These are phyloP conservation scores for Craterocephalus amniculus DNA, from an alignment of 2,797 vertebrate genomes.

Conservation along the genomic window DNA sequence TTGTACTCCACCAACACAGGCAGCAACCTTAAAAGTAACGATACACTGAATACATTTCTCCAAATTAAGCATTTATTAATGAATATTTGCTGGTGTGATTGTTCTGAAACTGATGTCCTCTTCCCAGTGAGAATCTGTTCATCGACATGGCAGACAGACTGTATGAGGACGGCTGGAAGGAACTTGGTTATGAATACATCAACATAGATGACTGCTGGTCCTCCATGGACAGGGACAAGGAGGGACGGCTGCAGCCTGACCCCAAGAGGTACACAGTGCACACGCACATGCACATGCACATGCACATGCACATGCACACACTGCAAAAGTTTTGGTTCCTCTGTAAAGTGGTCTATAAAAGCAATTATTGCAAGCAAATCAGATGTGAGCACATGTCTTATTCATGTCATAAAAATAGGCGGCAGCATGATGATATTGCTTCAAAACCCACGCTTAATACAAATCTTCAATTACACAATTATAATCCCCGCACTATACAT, in stretches of 20 bases:
- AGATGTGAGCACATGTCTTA: background rate
- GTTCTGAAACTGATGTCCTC: background rate
- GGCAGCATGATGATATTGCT: background rate
- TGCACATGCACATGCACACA: no score
- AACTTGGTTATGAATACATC: conserved; percentile 91
- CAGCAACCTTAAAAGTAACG: background rate
- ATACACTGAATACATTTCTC: background rate
- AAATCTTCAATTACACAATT: background rate
- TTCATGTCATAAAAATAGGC: background rate
- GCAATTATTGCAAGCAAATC: background rate
- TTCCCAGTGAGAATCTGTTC: conserved; percentile 86
- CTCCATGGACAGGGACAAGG: conserved; percentile 81
- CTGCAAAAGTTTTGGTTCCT: background rate
- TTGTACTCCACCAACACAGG: background rate
- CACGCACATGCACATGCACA: no score
- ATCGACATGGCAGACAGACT: conserved; percentile 92
- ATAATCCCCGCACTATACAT: background rate
- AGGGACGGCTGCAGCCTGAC: conserved; percentile 86
- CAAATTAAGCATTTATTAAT: background rate
- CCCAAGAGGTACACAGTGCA: conserved; percentile 75
- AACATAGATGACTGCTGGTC: conserved; percentile 98
- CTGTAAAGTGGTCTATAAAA: conserved; percentile 36
- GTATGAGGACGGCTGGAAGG: conserved; percentile 90
- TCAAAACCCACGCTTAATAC: background rate
- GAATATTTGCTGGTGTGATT: background rate